A percentile compares a stretch with the other conserved stretches of the same genome.
Conservation (phyloP, 2,113 vertebrate genomes). For the Rhinogobius similis region DNA sequence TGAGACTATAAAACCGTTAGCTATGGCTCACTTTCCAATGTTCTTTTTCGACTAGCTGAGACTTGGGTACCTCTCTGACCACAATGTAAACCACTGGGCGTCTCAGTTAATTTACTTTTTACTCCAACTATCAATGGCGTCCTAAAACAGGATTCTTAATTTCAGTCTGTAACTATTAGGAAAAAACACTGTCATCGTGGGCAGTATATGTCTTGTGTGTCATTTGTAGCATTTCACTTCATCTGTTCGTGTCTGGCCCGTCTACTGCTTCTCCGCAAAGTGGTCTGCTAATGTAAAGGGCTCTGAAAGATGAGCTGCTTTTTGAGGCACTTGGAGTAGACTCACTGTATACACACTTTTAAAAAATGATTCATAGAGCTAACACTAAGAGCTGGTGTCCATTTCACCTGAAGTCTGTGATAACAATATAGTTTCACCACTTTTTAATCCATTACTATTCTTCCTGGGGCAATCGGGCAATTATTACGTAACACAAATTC, state of each 20-base stretch:
- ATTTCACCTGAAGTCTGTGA: constrained; percentile 11
- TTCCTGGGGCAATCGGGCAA: too few species aligned
- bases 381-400: constrained; percentile 14
- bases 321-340: constrained; percentile 15
- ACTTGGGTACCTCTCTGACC: constrained; percentile 35
- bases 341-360: constrained; percentile 21
- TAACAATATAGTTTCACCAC: constrained; percentile 8
- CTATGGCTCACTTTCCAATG: constrained; percentile 29
- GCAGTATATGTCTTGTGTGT: constrained; percentile 25
- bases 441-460: not conserved
- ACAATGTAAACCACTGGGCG: constrained; percentile 36
- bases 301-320: constrained; percentile 35
- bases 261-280: constrained; percentile 35
- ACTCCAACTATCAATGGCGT: constrained; percentile 10
- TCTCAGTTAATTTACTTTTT: constrained; percentile 49
- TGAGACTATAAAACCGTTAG: constrained; percentile 13
- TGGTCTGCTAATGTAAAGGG: constrained; percentile 27
- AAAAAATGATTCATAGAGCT: constrained; percentile 6
- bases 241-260: constrained; percentile 38
- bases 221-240: constrained; percentile 52
- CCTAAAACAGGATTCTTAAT: constrained; percentile 26
- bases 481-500: too few species aligned
- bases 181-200: constrained; percentile 42
- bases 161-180: constrained; percentile 17
- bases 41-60: constrained; percentile 29